Percentiles rank a stretch among this genome's conserved stretches.
Conservation (phyloP, 2,797 vertebrate genomes). For the Sciaenops ocellatus region DNA sequence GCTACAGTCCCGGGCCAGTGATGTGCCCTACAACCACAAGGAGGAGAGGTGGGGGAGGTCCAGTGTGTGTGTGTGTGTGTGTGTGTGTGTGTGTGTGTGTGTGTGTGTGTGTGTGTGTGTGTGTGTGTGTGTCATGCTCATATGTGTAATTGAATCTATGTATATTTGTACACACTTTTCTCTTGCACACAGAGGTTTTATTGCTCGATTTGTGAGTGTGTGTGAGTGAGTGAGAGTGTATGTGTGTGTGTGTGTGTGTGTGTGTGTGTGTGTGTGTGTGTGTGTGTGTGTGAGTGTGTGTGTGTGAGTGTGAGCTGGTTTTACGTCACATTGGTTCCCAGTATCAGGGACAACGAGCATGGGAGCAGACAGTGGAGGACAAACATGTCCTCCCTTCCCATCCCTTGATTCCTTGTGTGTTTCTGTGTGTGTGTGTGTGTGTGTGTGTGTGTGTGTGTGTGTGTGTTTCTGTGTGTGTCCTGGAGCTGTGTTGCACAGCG, state of each 20-base stretch:
- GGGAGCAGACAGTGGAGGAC: conserved; percentile 57
- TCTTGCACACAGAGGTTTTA: neutral
- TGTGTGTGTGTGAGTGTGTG: conserved; percentile 24
- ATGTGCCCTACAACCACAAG: conserved; percentile 77
- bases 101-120: conserved; percentile 1
- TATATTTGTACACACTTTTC: conserved; percentile 27
- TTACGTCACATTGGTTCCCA: conserved; percentile 29
- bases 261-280: conserved; percentile 7
- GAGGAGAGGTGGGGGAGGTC: conserved; percentile 40
- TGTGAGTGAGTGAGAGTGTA: conserved; percentile 13
- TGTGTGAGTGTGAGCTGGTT: conserved; percentile 22
- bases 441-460: conserved; percentile 25
- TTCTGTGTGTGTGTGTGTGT: conserved; percentile 15
- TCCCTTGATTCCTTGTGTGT: conserved; percentile 13
- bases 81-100: conserved; percentile 24
- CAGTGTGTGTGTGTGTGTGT: conserved; percentile 33
- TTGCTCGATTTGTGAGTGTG: neutral
- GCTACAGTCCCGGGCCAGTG: conserved; percentile 74
- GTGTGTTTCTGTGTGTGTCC: conserved; percentile 31
- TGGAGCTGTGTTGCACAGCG: conserved; percentile 20
- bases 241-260: conserved; percentile 25
- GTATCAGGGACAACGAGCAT: conserved; percentile 30
- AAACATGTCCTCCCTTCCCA: conserved; percentile 50
- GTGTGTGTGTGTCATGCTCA: conserved; percentile 11
- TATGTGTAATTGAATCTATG: conserved; percentile 38